Percentiles rank a stretch among this genome's conserved stretches.
Conservation (phyloP, 2,113 vertebrate species). For the Scomber colias region DNA sequence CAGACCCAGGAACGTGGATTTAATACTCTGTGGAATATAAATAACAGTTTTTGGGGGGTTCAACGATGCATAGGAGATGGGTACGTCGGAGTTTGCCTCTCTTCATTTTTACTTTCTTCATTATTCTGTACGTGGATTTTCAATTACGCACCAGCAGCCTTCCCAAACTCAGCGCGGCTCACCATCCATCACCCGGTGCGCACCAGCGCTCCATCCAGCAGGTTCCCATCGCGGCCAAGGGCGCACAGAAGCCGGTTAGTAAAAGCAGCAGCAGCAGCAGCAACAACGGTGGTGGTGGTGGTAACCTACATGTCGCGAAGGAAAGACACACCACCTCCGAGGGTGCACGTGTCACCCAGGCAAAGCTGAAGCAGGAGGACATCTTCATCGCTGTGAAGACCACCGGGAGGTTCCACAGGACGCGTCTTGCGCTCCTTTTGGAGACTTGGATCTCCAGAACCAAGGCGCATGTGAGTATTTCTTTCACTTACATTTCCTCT, state of each 20-base stretch:
- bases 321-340: neutral
- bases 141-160: constrained; percentile 63
- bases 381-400: constrained; percentile 93
- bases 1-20: neutral
- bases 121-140: constrained; percentile 78
- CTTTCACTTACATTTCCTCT: no score
- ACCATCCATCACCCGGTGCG: constrained; percentile 43
- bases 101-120: constrained; percentile 67
- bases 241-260: constrained; percentile 61
- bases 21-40: neutral
- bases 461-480: constrained; percentile 87
- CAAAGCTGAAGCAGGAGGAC: constrained; percentile 76
- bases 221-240: constrained; percentile 38
- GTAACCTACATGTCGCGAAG: neutral
- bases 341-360: neutral
- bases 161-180: constrained; percentile 9
- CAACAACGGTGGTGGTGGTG: no score
- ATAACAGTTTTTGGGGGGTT: neutral
- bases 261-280: neutral
- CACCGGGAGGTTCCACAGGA: constrained; percentile 89
- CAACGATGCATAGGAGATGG: constrained; percentile 70
- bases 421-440: constrained; percentile 89
- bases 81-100: constrained; percentile 64
- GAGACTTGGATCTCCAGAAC: constrained; percentile 93
- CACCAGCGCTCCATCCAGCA: constrained; percentile 57